Conservation (phyloP, 2,888 invertebrate genomes). For the Parochlus steinenii region DNA sequence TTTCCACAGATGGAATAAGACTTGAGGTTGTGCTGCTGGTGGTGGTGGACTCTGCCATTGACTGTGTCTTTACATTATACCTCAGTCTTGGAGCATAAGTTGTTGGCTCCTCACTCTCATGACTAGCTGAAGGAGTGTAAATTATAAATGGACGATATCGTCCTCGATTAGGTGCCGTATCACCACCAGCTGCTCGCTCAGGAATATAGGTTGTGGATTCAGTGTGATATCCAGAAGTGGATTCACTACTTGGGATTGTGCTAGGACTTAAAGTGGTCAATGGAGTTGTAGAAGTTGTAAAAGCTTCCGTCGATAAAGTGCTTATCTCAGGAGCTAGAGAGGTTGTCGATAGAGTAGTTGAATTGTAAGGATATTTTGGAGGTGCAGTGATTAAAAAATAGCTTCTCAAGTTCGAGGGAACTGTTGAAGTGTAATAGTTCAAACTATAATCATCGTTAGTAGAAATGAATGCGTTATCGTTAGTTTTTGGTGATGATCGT, state of each 20-base stretch:
- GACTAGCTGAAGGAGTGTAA: slow-evolving; percentile 19
- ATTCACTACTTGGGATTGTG: slow-evolving; percentile 16
- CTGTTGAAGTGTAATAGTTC: slow-evolving; percentile 1
- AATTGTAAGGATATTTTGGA: slow-evolving; percentile 16
- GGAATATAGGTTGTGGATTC: slow-evolving; percentile 13
- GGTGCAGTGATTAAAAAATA: slow-evolving; percentile 22
- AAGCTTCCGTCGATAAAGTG: slow-evolving; percentile 18
- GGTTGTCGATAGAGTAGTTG: slow-evolving; percentile 1
- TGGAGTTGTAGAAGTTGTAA: slow-evolving; percentile 20
- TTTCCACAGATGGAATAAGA: no score
- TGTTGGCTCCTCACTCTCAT: slow-evolving; percentile 23
- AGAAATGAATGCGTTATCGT: background rate
- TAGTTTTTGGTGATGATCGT: no score
- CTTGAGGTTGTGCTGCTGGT: background rate
- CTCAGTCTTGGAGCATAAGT: slow-evolving; percentile 27
- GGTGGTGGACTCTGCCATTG: background rate
- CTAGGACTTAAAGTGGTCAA: slow-evolving; percentile 16
- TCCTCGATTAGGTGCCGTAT: slow-evolving; percentile 18
- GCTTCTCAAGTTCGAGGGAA: slow-evolving; percentile 20
- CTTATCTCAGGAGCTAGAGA: slow-evolving; percentile 12
- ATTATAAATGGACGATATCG: slow-evolving; percentile 24
- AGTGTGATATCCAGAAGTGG: slow-evolving; percentile 14
- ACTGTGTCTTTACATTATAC: slow-evolving; percentile 15
- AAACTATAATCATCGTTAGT: background rate
- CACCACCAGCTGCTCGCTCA: no score